Base-by-base conservation (phyloP, 2,888 invertebrate genomes). In the Resseliella maxima region DNA sequence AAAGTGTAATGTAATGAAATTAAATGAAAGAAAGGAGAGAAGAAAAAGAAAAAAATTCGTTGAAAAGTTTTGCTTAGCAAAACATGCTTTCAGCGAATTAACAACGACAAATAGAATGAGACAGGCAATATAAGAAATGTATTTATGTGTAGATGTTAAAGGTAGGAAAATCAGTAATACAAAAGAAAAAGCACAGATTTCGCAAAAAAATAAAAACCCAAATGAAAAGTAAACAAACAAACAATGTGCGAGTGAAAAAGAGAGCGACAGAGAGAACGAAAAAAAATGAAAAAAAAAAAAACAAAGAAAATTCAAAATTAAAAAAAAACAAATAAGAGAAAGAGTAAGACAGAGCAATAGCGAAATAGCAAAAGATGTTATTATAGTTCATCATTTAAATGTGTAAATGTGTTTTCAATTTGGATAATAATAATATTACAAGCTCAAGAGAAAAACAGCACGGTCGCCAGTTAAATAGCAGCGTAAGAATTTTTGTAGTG, bases 381-480 rank as follows among this genome's bases (percentile, higher is more conserved):
- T 2, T 15, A 18, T 50, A 18, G 8, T 50, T 50, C 46, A 18
- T 50, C 8, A 12, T 41, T 5, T 41, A 12, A 8, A 12, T 41
- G 12, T 59, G 24, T 59, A 5, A 59, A 18, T 59, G 59, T 59
- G 59, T 35, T 72, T 72, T 72, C 72, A 72, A 72, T 72, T 31
- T 72, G 31, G 72, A 72, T n/a, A n/a, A n/a, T n/a, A n/a, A 72
- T 72, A 72, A 72, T 59, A 24, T 59, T 24, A 31, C 72, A 72
- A 72, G 15, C 31, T 8, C 72, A 35, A 72, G 15, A 31, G 31
- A 72, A 35, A 12, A 15, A 72, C 8, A 72, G 1, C 8, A 18
- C 15, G 1, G 59, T 59, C 59, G 59, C 59, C 27, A 72, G 72
- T 15, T 8, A 15, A 72, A 31, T 10, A 72, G 72, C 31, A 27